Evolutionary conservation across 2,797 vertebrate species (phyloP).

Genomic region (Spheniscus humboldti): DNA sequence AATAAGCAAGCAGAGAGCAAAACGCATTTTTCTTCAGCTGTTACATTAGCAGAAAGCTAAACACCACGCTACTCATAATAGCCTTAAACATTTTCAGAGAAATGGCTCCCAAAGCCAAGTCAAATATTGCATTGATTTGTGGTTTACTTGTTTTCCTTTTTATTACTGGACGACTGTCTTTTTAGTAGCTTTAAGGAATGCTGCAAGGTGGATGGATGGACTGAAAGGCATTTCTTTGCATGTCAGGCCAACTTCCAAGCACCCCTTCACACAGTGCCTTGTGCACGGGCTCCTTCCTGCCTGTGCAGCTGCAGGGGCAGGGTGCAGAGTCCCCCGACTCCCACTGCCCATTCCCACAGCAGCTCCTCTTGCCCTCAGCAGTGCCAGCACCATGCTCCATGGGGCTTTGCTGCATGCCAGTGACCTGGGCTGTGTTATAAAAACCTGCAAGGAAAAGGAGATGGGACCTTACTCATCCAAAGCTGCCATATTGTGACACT

Average conservation of each 20-base stretch:
- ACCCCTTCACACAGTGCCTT: neutral
- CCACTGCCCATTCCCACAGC: neutral
- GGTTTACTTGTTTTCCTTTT: constrained; percentile 41
- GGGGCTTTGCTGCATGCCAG: neutral
- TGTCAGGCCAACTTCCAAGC: neutral
- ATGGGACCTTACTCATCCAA: neutral
- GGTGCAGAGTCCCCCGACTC: neutral
- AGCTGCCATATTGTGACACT: neutral
- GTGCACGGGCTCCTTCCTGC: neutral
- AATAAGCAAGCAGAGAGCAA: constrained; percentile 47
- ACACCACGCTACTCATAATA: constrained; percentile 4
- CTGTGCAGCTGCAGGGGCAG: neutral
- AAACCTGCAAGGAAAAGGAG: neutral
- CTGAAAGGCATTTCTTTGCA: neutral
- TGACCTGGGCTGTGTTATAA: neutral
- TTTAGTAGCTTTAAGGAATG: neutral
- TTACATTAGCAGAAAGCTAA: constrained; percentile 32
- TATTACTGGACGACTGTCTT: neutral
- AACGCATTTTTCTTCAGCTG: constrained; percentile 39
- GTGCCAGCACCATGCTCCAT: rapidly evolving
- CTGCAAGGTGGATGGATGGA: neutral
- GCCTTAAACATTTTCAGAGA: constrained; percentile 41
- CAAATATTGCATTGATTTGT: constrained; percentile 47
- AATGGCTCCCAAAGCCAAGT: constrained; percentile 20
- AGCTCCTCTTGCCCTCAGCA: neutral